A percentile compares a stretch with the other conserved stretches of the same genome.
Conservation (phyloP, 1,140 invertebrate species). For the Patella vulgata region DNA sequence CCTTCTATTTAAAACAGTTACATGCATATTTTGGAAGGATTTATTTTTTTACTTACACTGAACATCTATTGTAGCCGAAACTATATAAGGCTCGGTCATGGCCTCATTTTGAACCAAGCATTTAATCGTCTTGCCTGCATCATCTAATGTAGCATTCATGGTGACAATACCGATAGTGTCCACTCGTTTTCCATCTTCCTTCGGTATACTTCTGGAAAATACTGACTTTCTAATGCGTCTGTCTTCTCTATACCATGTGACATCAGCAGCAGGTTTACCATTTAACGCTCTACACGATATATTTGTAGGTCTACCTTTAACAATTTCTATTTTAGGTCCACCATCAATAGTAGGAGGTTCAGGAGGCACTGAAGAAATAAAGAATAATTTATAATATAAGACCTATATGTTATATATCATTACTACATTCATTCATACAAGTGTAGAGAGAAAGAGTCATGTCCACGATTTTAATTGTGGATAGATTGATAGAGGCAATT, state of each 20-base stretch:
- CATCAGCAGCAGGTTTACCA: slow-evolving; percentile 89
- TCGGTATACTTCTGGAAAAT: slow-evolving; percentile 27
- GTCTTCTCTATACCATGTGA: slow-evolving; percentile 51
- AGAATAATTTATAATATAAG: background rate
- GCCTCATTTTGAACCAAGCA: slow-evolving; percentile 73
- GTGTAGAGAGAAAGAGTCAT: too few species aligned
- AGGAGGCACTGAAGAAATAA: slow-evolving; percentile 76
- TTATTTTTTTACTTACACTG: slow-evolving; percentile 60
- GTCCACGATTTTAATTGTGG: too few species aligned
- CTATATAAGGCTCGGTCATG: slow-evolving; percentile 46
- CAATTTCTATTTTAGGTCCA: slow-evolving; percentile 78
- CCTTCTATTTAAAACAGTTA: too few species aligned
- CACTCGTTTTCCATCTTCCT: slow-evolving; percentile 70
- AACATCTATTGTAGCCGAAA: slow-evolving; percentile 60
- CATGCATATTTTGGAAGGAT: too few species aligned
- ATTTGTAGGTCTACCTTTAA: slow-evolving; percentile 87
- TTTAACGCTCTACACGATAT: slow-evolving; percentile 88
- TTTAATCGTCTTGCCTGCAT: slow-evolving; percentile 90
- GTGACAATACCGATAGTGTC: slow-evolving; percentile 82
- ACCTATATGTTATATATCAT: too few species aligned
- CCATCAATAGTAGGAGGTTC: slow-evolving; percentile 87
- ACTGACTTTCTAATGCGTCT: slow-evolving; percentile 33
- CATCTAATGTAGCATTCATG: slow-evolving; percentile 77
- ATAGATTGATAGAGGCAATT: too few species aligned
- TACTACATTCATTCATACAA: too few species aligned